phyloP scores from a whole-genome alignment of 2,888 invertebrate genomes.

The Xestia c-nigrum region DNA sequence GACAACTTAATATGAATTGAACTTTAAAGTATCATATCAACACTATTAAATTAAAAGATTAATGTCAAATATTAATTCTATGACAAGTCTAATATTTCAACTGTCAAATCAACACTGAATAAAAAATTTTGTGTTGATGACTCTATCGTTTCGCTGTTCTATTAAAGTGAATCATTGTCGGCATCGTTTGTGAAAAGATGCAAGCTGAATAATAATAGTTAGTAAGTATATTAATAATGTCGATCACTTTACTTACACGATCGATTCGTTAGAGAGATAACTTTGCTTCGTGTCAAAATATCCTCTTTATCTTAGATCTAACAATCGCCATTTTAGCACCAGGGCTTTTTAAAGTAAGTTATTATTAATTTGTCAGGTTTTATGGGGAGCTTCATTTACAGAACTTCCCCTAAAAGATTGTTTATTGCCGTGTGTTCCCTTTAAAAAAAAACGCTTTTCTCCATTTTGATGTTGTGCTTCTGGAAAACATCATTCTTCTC shows the following conservation, averaged over 20 bases:
- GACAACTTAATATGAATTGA: slow-evolving; percentile 51
- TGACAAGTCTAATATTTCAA: slow-evolving; percentile 56
- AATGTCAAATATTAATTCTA: slow-evolving; percentile 56
- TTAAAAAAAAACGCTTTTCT: not conserved
- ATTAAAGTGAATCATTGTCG: slow-evolving; percentile 78
- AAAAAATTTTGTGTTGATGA: slow-evolving; percentile 22
- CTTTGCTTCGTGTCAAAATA: slow-evolving; percentile 38
- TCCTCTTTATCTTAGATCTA: slow-evolving; percentile 5
- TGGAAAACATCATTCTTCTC: not conserved
- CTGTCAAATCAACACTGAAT: slow-evolving; percentile 36
- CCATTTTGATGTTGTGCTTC: not conserved
- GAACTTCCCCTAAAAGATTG: not conserved
- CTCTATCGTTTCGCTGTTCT: slow-evolving; percentile 71
- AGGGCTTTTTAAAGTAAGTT: slow-evolving; percentile 9
- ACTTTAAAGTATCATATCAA: slow-evolving; percentile 57
- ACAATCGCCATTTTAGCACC: slow-evolving; percentile 18
- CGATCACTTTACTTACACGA: slow-evolving; percentile 74
- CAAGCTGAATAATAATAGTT: slow-evolving; percentile 84
- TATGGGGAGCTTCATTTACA: not conserved
- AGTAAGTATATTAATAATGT: slow-evolving; percentile 72
- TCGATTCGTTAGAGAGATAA: slow-evolving; percentile 71
- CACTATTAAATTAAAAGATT: slow-evolving; percentile 56
- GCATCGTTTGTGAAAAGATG: slow-evolving; percentile 85
- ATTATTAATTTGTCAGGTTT: slow-evolving; percentile 21
- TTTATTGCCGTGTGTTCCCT: not conserved